A percentile compares a stretch with the other conserved stretches of the same genome.
These are phyloP conservation scores for Psophia crepitans DNA, from an alignment of 2,113 vertebrate genomes.

Conservation along the genomic window DNA sequence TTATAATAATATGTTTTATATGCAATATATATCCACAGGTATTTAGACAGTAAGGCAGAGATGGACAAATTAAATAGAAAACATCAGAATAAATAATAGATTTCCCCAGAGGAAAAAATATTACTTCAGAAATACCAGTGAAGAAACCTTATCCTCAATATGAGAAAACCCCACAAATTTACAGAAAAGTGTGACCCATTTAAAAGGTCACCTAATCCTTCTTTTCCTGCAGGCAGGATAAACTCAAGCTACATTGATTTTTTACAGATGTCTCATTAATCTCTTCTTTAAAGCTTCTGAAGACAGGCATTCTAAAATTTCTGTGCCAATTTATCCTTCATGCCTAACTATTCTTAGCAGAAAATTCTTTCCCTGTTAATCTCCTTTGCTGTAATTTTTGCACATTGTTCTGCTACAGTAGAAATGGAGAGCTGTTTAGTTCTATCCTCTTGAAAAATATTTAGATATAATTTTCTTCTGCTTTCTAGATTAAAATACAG, in stretches of 20 bases:
- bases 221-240: slow-evolving; percentile 7
- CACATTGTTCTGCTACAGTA: not conserved
- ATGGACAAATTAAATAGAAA: not conserved
- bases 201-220: slow-evolving; percentile 49
- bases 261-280: slow-evolving; percentile 54
- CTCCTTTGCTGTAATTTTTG: not conserved
- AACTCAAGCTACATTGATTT: slow-evolving; percentile 35
- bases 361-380: slow-evolving; percentile 5
- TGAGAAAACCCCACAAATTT: not conserved
- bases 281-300: slow-evolving; percentile 1
- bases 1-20: not conserved
- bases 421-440: not conserved
- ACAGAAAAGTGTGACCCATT: slow-evolving; percentile 24
- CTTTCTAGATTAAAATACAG: not conserved
- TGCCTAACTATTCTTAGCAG: slow-evolving; percentile 25
- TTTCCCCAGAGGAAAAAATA: not conserved
- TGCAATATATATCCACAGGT: not conserved
- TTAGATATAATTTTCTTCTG: not conserved
- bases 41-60: not conserved
- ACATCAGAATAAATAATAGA: not conserved
- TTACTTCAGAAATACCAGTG: not conserved
- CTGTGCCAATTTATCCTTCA: not conserved
- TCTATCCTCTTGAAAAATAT: not conserved
- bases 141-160: not conserved
- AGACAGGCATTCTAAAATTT: slow-evolving; percentile 22